These are phyloP conservation scores for Stichopus chloronotus DNA, from an alignment of 35 echinoderm and acorn worm species.

Conservation along the genomic window DNA sequence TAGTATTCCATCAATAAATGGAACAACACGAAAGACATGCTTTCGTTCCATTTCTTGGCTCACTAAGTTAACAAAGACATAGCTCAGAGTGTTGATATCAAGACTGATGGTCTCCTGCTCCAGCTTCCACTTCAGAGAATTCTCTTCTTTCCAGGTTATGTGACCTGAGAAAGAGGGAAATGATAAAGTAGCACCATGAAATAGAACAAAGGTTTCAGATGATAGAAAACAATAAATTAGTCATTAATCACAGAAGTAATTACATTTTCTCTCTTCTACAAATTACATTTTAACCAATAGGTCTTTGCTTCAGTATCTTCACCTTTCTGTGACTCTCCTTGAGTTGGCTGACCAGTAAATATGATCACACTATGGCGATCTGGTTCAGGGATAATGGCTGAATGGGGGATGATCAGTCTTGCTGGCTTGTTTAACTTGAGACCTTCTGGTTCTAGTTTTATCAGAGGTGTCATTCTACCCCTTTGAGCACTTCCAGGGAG, in stretches of 20 bases:
- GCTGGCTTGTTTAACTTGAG: background rate
- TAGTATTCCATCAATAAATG: background rate
- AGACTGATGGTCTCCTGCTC: background rate
- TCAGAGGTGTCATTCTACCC: conserved; percentile 10
- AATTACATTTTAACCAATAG: no score
- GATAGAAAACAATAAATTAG: no score
- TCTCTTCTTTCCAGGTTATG: background rate
- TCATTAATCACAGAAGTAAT: no score
- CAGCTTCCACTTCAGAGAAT: background rate
- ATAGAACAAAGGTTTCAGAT: no score
- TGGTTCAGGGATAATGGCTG: background rate
- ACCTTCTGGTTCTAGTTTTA: conserved; percentile 5
- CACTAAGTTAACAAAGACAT: background rate
- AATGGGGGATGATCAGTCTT: conserved; percentile 1
- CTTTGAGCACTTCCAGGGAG: no score
- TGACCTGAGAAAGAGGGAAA: background rate
- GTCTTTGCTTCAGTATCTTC: no score
- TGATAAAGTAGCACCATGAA: no score
- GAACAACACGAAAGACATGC: background rate
- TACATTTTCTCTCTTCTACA: no score
- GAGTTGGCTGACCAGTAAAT: background rate
- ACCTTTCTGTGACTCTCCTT: background rate
- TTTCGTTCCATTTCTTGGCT: background rate
- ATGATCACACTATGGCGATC: background rate
- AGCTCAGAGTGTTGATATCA: conserved; percentile 1